phyloP scores from a whole-genome alignment of 2,797 vertebrate species.

The Scyliorhinus canicula region DNA sequence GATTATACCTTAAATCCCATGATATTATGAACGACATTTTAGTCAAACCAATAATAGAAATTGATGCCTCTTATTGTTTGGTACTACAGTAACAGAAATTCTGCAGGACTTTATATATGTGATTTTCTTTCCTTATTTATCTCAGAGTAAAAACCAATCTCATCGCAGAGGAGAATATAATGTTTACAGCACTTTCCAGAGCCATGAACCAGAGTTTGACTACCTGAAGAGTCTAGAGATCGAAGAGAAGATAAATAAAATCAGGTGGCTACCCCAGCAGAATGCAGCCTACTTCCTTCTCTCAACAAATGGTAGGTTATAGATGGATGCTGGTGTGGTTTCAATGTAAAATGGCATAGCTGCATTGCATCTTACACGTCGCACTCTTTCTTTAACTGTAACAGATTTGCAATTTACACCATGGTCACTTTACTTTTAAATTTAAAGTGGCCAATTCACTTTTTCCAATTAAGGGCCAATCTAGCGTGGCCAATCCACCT shows the following conservation, averaged over 20 bases:
- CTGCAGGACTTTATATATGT: neutral
- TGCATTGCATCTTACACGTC: neutral
- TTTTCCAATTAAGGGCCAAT: too few relatives aligned
- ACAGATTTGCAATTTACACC: constrained; percentile 40
- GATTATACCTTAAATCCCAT: neutral
- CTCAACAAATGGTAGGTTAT: constrained; percentile 81
- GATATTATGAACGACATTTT: neutral
- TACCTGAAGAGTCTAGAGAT: constrained; percentile 97
- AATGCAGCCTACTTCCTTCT: constrained; percentile 91
- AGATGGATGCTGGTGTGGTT: constrained; percentile 39
- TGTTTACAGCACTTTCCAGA: constrained; percentile 98
- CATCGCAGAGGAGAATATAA: constrained; percentile 91
- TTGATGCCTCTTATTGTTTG: neutral
- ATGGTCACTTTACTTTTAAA: too few relatives aligned
- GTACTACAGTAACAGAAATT: neutral
- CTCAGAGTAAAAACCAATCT: constrained; percentile 86
- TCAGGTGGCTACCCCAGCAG: constrained; percentile 93
- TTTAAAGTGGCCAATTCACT: too few relatives aligned
- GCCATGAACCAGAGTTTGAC: constrained; percentile 94
- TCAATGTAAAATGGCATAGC: neutral
- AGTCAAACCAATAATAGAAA: neutral
- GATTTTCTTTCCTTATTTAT: neutral
- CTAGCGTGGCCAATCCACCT: too few relatives aligned
- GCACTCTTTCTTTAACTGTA: too few relatives aligned
- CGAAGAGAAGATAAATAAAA: constrained; percentile 97